Conservation (phyloP, 2,113 vertebrate genomes). For the Phocoena phocoena region DNA sequence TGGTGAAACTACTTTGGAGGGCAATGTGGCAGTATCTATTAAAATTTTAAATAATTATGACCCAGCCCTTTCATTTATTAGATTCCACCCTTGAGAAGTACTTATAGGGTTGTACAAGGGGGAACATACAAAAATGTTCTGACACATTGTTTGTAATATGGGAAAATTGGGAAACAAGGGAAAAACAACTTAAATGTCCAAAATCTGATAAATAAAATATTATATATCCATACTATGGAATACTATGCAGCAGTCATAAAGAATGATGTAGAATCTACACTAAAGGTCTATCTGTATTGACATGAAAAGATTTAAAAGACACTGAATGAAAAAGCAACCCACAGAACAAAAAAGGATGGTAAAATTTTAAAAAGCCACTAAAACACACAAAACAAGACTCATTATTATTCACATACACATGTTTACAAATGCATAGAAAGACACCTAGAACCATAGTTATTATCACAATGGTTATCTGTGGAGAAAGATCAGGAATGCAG, state of each 20-base stretch:
- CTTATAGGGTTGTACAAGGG: not conserved
- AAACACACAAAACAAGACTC: not conserved
- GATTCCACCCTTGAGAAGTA: not conserved
- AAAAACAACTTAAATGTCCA: not conserved
- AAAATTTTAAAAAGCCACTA: not conserved
- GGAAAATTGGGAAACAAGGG: not conserved
- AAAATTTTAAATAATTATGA: slow-evolving; percentile 36
- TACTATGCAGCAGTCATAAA: not conserved
- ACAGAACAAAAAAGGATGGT: not conserved
- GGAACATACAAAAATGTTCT: not conserved
- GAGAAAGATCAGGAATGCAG: not conserved
- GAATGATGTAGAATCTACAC: not conserved
- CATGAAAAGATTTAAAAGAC: slow-evolving; percentile 3
- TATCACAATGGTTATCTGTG: not conserved
- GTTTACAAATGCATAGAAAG: not conserved
- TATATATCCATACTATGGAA: not conserved
- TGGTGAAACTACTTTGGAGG: not conserved
- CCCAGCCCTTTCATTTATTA: not conserved
- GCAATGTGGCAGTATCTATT: not conserved
- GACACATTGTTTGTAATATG: not conserved
- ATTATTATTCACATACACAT: not conserved
- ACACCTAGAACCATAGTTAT: not conserved
- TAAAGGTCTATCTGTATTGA: not conserved
- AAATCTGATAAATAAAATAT: slow-evolving; percentile 17
- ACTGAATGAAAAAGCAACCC: not conserved